Evolutionary conservation across 2,113 vertebrate species (phyloP).

Genomic region (Charina bottae): DNA sequence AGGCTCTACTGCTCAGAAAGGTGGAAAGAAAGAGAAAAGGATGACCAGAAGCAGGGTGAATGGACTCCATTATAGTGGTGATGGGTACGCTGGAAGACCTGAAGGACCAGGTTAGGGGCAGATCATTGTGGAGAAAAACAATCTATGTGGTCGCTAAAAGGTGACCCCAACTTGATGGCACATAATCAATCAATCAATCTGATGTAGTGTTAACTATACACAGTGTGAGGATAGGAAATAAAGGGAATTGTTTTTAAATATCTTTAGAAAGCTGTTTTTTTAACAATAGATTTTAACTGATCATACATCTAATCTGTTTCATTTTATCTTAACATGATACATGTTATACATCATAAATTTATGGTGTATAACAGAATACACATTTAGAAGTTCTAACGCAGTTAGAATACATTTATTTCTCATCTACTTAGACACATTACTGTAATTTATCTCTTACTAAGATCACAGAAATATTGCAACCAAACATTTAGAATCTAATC

Average conservation of each 20-base stretch:
- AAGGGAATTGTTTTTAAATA: neutral
- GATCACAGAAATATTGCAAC: neutral
- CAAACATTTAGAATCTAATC: conserved; percentile 10
- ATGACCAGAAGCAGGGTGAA: neutral
- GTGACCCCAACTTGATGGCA: neutral
- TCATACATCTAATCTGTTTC: neutral
- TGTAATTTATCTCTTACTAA: neutral
- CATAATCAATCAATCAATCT: neutral
- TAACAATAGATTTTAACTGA: neutral
- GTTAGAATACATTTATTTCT: neutral
- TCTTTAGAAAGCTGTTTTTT: neutral
- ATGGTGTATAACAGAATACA: neutral
- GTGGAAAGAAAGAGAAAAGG: neutral
- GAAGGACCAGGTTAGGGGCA: neutral
- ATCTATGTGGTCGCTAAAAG: neutral
- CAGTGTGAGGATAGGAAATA: neutral
- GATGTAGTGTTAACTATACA: neutral
- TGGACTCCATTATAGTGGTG: neutral
- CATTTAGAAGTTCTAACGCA: no score
- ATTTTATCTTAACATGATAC: neutral
- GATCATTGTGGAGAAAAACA: neutral
- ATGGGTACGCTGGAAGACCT: neutral
- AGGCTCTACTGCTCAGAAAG: neutral
- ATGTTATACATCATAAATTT: neutral
- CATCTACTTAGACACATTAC: neutral